Evolutionary conservation across 2,888 invertebrate genomes (phyloP).

Genomic region (Cinara cedri): DNA sequence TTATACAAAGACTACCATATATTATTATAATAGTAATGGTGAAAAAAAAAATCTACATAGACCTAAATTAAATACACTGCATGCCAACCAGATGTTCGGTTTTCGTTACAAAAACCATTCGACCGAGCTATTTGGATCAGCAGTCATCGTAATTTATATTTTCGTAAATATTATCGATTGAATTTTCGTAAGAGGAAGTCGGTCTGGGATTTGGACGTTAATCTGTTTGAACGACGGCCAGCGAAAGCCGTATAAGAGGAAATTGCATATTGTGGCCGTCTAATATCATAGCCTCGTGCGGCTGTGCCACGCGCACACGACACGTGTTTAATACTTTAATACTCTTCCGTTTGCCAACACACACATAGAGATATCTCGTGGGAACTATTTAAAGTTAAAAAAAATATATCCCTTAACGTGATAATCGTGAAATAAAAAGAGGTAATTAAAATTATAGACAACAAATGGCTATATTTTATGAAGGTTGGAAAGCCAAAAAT

Average conservation of each 20-base stretch:
- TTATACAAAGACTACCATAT: neutral
- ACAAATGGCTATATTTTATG: neutral
- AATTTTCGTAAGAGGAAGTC: neutral
- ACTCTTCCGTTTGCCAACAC: conserved; percentile 12
- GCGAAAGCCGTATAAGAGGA: conserved; percentile 1
- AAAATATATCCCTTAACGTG: neutral
- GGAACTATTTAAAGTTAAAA: conserved; percentile 24
- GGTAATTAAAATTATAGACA: neutral
- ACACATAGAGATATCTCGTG: conserved; percentile 12
- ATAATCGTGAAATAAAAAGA: neutral
- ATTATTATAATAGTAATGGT: neutral
- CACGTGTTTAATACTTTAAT: conserved; percentile 48
- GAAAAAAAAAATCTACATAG: neutral
- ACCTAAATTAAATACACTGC: neutral
- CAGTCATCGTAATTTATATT: neutral
- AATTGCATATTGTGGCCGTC: conserved; percentile 24
- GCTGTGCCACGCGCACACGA: conserved; percentile 39
- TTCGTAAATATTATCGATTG: conserved; percentile 19
- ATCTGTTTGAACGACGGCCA: conserved; percentile 20
- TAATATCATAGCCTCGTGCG: conserved; percentile 2
- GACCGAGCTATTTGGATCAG: neutral
- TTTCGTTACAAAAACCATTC: neutral
- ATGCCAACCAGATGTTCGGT: neutral
- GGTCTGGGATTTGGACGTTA: neutral
- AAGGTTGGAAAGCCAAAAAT: neutral